These are phyloP conservation scores for Cheilosia variabilis DNA, from an alignment of 2,888 invertebrate genomes.

Conservation along the genomic window DNA sequence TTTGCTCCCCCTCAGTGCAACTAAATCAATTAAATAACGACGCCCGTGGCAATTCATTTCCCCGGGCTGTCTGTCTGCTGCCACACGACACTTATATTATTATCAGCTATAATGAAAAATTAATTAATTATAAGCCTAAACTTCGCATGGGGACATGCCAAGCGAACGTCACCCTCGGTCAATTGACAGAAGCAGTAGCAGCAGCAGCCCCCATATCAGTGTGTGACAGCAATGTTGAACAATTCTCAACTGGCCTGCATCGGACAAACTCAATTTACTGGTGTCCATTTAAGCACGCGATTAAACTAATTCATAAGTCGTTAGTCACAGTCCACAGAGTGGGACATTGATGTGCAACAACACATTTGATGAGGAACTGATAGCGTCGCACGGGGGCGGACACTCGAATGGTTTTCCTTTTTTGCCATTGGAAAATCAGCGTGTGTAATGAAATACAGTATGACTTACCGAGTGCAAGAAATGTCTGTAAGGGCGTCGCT, in stretches of 20 bases:
- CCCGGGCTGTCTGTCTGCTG: constrained; percentile 22
- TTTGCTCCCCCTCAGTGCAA: constrained; percentile 16
- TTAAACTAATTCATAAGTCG: constrained; percentile 77
- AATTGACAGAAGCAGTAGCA: constrained; percentile 17
- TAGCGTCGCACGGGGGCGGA: constrained; percentile 2
- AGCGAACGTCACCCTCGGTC: constrained; percentile 40
- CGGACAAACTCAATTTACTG: constrained; percentile 13
- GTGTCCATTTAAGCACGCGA: constrained; percentile 56
- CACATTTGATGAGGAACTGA: background rate
- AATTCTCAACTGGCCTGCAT: constrained; percentile 22
- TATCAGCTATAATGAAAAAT: constrained; percentile 70
- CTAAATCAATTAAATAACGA: constrained; percentile 71
- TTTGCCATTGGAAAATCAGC: no score
- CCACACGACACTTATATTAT: constrained; percentile 43
- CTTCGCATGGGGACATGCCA: constrained; percentile 59
- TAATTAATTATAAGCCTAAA: constrained; percentile 66
- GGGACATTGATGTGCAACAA: constrained; percentile 43
- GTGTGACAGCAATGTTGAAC: constrained; percentile 23
- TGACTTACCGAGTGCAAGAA: background rate
- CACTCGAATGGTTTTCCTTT: no score
- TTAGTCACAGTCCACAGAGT: constrained; percentile 76
- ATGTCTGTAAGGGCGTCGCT: no score
- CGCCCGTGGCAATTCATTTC: constrained; percentile 53
- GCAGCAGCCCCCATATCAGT: constrained; percentile 24
- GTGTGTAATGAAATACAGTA: no score